Conservation (phyloP, 2,113 vertebrate genomes). For the Cryptomyrus ogoouensis region DNA sequence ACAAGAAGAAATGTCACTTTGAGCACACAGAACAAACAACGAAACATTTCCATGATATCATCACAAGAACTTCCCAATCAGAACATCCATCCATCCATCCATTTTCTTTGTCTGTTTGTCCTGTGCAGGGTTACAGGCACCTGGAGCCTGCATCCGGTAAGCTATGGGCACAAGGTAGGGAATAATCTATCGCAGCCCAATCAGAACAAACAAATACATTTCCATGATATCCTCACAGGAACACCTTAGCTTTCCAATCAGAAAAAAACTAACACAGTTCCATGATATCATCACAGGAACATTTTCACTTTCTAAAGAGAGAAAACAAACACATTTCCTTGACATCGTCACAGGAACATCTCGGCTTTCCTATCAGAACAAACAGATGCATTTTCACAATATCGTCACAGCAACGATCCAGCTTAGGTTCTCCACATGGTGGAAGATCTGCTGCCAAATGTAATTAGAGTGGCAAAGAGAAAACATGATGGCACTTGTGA, state of each 20-base stretch:
- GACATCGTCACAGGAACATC: not conserved
- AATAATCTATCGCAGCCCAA: not conserved
- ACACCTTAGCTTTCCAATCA: not conserved
- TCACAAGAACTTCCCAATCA: not conserved
- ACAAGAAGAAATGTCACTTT: not conserved
- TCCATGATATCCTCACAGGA: not conserved
- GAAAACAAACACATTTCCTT: not conserved
- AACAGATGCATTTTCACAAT: not conserved
- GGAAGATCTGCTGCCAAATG: not conserved
- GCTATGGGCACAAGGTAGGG: no score
- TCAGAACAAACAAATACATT: not conserved
- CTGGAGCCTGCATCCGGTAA: not conserved
- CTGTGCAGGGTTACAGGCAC: not conserved
- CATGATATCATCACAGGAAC: not conserved
- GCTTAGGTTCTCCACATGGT: not conserved
- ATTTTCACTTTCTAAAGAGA: not conserved
- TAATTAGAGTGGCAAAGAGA: constrained; percentile 2
- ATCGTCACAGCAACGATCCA: not conserved
- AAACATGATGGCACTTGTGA: not conserved
- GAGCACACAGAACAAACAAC: not conserved
- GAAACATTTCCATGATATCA: not conserved
- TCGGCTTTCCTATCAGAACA: not conserved
- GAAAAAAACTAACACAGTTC: not conserved
- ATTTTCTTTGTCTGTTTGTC: not conserved
- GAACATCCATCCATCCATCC: not conserved